Conservation (phyloP, 2,888 invertebrate species). For the Pollenia angustigena region DNA sequence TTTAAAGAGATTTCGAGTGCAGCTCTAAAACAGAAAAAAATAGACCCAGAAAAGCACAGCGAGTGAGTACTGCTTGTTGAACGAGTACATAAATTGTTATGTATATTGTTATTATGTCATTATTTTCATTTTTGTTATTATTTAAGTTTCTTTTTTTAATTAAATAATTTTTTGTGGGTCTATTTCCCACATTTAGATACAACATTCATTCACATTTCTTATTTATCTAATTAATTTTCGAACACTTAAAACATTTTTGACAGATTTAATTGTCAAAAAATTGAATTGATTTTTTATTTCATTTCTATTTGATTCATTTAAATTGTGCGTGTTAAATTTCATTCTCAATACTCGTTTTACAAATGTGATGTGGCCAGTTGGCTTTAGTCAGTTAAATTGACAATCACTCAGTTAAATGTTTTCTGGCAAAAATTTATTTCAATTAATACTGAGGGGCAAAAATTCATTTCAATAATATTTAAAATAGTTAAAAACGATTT, state of each 20-base stretch:
- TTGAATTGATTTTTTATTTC: slow-evolving; percentile 50
- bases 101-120: too few relatives aligned
- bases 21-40: too few relatives aligned
- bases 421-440: not conserved
- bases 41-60: too few relatives aligned
- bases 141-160: too few relatives aligned
- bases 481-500: too few relatives aligned
- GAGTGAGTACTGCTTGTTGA: too few relatives aligned
- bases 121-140: too few relatives aligned
- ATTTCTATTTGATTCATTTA: not conserved
- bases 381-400: not conserved
- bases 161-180: too few relatives aligned
- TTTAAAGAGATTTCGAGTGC: too few relatives aligned
- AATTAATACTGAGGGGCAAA: not conserved
- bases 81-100: too few relatives aligned
- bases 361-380: not conserved
- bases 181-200: too few relatives aligned
- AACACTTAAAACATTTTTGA: slow-evolving; percentile 27
- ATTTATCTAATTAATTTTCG: not conserved
- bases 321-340: not conserved
- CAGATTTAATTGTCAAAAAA: slow-evolving; percentile 61
- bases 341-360: not conserved
- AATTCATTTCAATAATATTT: too few relatives aligned
- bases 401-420: not conserved
- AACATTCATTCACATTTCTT: not conserved